Base-by-base conservation (phyloP, 1,140 invertebrate species). In the Hyphantria cunea region DNA sequence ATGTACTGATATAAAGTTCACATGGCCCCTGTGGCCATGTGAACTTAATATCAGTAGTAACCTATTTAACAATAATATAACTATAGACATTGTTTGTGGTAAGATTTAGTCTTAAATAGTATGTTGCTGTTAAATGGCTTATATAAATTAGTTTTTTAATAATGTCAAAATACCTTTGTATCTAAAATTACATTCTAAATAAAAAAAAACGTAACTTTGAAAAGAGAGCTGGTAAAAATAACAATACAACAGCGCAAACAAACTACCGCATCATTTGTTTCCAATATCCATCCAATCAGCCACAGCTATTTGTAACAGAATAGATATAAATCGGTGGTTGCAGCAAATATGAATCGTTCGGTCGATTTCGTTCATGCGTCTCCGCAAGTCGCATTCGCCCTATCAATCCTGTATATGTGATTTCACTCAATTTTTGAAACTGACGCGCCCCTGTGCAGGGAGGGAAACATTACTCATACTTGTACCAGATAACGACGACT, bases 401-500 rank as follows among this genome's bases (percentile, higher is more conserved):
- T 84, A 86, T 88, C 84, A 84, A 87, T 88, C 75, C 72, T 83
- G 68, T 81, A 87, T 83, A 89, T 86, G 87, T 81, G 82, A 90
- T 87, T 90, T 87, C 87, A 87, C 84, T 87, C 84, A 86, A 90
- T 89, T 87, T 88, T 88, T 87, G 82, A 89, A 87, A 86, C 79
- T 87, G 84, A 88, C 84, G 77, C 79, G 70, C 87, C 87, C 84
- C 81, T 71, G 41, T 69, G 70, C 74, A 71, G 68, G 62, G 34
- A 47, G 72, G 78, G 81, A 71, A 71, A 67, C 76, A 87, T 86
- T 76, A 84, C 69, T 78, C 78, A 82, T 72, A 84, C 68, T 78
- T 76, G 80, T 72, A 78, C 61, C 73, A 83, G 76, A 59, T 59
- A 59, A 56, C 44, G 47, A 31, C 45, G 45, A 58, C 45, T 48